Conservation (phyloP, 2,888 invertebrate genomes). For the Pollenia angustigena region DNA sequence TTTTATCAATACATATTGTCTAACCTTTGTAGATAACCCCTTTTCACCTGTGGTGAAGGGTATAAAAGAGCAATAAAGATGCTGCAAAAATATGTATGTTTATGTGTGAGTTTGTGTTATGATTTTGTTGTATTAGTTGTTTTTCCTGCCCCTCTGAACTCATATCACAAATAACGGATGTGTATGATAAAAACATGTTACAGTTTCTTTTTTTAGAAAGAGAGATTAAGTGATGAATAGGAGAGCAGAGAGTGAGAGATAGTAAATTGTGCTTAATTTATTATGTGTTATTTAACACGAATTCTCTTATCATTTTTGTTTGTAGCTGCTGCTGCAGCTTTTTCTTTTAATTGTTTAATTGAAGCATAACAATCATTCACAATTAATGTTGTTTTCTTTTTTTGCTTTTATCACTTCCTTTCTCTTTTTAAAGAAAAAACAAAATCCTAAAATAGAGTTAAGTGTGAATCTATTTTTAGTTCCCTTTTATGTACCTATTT, state of each 20-base stretch:
- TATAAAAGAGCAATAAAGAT: slow-evolving; percentile 34
- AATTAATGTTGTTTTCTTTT: slow-evolving; percentile 8
- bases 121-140: not conserved
- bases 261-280: slow-evolving; percentile 6
- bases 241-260: not conserved
- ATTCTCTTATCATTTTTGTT: slow-evolving; percentile 39
- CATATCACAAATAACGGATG: slow-evolving; percentile 58
- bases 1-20: too few species aligned
- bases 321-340: not conserved
- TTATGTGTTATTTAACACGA: slow-evolving; percentile 48
- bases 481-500: not conserved
- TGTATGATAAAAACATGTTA: slow-evolving; percentile 39
- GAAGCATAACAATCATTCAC: slow-evolving; percentile 42
- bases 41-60: too few species aligned
- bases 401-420: slow-evolving; percentile 48
- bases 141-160: slow-evolving; percentile 7
- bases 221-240: not conserved
- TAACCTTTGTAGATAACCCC: too few species aligned
- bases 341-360: slow-evolving; percentile 20
- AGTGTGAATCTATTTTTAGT: not conserved
- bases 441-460: not conserved
- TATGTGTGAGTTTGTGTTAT: not conserved
- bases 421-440: not conserved
- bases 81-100: slow-evolving; percentile 24
- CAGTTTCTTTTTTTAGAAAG: not conserved